Conservation (phyloP, 37 sponge, comb jelly and placozoan genomes). For the Oscarella lobularis region DNA sequence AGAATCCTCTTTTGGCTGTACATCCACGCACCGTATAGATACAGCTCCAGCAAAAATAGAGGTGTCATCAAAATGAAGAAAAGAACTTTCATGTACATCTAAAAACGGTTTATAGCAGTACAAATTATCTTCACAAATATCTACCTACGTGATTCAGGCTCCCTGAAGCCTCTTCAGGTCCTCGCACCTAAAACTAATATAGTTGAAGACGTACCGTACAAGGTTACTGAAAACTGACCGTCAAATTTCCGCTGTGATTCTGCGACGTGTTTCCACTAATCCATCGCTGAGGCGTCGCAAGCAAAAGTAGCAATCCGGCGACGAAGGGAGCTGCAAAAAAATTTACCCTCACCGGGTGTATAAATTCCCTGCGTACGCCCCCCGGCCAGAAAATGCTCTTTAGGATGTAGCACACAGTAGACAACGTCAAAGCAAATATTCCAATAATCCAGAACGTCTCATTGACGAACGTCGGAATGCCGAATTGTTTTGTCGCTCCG, state of each 20-base stretch:
- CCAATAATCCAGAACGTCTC: neutral
- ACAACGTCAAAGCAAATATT: neutral
- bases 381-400: neutral
- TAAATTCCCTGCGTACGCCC: neutral
- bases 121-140: no score
- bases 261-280: neutral
- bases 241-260: no score
- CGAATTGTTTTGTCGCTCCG: neutral
- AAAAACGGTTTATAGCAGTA: no score
- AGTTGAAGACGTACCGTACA: no score
- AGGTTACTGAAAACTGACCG: no score
- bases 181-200: no score
- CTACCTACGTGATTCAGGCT: no score
- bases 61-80: no score
- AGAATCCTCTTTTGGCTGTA: neutral
- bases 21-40: neutral
- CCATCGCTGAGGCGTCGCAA: neutral
- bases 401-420: neutral
- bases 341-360: neutral
- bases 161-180: no score
- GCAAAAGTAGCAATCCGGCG: neutral
- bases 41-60: neutral
- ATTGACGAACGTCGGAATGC: neutral
- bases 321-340: neutral
- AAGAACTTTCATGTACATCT: no score